These are phyloP conservation scores for Corythornis madagascariensis DNA, from an alignment of 2,113 vertebrate genomes.

Conservation along the genomic window DNA sequence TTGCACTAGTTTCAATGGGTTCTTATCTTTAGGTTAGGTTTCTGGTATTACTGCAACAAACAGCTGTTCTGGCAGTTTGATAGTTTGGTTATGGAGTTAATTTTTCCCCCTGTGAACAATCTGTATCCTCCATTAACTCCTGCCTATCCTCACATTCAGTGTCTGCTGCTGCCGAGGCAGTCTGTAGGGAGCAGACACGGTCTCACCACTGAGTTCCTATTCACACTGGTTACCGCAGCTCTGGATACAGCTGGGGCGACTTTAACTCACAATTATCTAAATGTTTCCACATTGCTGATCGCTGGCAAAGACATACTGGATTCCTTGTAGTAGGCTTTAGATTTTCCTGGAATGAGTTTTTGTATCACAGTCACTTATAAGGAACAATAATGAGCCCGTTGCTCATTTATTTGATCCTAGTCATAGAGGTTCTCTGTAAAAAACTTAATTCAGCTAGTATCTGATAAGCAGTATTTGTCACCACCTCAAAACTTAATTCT, in stretches of 20 bases:
- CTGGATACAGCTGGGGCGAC: neutral
- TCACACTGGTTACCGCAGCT: conserved; percentile 6
- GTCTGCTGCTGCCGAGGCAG: neutral
- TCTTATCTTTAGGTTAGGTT: conserved; percentile 30
- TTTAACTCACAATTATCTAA: conserved; percentile 5
- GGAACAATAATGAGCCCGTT: neutral
- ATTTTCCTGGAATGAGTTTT: neutral
- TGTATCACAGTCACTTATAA: neutral
- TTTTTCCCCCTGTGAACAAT: conserved; percentile 6
- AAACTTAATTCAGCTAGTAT: neutral
- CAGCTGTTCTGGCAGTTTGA: conserved; percentile 10
- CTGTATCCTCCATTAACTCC: conserved; percentile 28
- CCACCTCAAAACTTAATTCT: neutral
- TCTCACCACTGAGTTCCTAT: neutral
- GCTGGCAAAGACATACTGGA: neutral
- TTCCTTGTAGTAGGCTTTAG: neutral
- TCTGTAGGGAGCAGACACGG: neutral
- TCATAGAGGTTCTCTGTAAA: neutral
- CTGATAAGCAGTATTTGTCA: neutral
- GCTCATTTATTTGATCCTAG: neutral
- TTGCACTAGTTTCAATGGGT: neutral
- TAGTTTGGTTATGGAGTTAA: conserved; percentile 44
- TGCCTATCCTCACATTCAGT: conserved; percentile 18
- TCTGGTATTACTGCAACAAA: conserved; percentile 16
- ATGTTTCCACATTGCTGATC: neutral